Percentiles rank a stretch among this genome's conserved stretches.
Conservation (phyloP, 2,797 vertebrate genomes). For the Salarias fasciatus region DNA sequence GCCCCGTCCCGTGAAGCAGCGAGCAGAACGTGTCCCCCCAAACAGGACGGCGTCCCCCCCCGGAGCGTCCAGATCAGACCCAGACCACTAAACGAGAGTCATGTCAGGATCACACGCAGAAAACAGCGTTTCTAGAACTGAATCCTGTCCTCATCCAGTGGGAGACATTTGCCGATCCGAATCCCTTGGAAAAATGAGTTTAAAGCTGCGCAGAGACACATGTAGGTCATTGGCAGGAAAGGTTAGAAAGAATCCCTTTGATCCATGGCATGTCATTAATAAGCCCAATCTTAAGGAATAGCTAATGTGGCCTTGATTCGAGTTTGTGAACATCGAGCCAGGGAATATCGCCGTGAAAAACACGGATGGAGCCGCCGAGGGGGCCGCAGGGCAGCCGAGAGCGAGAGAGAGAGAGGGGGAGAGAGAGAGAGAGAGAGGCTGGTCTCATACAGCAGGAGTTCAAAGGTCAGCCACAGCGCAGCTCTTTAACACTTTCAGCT, state of each 20-base stretch:
- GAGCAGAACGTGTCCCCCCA: conserved; percentile 20
- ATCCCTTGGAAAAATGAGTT: conserved; percentile 63
- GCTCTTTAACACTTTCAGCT: no score
- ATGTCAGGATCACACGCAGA: conserved; percentile 60
- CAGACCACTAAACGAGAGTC: conserved; percentile 32
- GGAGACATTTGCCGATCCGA: conserved; percentile 57
- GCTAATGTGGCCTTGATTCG: conserved; percentile 82
- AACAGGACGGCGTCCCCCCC: conserved; percentile 8
- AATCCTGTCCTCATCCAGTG: conserved; percentile 53
- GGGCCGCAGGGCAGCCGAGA: background rate
- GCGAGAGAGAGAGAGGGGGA: no score
- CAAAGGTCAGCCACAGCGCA: no score
- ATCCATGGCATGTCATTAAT: conserved; percentile 77
- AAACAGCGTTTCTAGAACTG: conserved; percentile 28
- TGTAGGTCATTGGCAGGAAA: conserved; percentile 81
- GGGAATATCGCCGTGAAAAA: conserved; percentile 72
- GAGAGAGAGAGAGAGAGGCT: no score
- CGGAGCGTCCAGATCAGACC: conserved; percentile 49
- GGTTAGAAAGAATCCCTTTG: conserved; percentile 57
- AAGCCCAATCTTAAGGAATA: conserved; percentile 80
- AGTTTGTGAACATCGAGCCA: conserved; percentile 70
- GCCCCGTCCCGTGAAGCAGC: conserved; percentile 26
- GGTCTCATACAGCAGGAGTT: no score
- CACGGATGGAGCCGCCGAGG: conserved; percentile 44
- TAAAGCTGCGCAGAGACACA: conserved; percentile 66